Percentiles rank a stretch among this genome's conserved stretches.
Conservation (phyloP, 2,797 vertebrate genomes). For the Alfaro cultratus region DNA sequence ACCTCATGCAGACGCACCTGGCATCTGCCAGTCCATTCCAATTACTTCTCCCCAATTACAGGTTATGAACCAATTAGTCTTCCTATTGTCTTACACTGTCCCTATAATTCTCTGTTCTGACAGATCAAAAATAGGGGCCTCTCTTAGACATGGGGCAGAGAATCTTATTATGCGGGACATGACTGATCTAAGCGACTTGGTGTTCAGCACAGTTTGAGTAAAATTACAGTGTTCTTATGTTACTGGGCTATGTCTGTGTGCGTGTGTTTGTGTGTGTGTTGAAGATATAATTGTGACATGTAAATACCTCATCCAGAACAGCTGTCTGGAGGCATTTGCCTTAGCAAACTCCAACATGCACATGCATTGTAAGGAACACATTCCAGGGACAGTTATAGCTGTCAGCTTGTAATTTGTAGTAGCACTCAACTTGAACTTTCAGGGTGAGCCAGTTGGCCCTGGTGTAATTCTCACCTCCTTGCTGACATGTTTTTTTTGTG, state of each 20-base stretch:
- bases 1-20: conserved; percentile 79
- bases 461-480: conserved; percentile 70
- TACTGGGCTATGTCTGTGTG: conserved; percentile 9
- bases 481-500: conserved; percentile 51
- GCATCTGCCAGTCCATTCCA: conserved; percentile 78
- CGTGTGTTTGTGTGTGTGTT: conserved; percentile 1
- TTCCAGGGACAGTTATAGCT: conserved; percentile 72
- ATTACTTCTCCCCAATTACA: conserved; percentile 83
- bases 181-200: conserved; percentile 21
- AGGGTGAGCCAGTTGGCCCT: conserved; percentile 72
- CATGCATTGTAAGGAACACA: conserved; percentile 65
- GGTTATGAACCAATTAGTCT: conserved; percentile 83
- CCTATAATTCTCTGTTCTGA: conserved; percentile 53
- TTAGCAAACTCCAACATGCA: conserved; percentile 66
- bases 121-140: conserved; percentile 67
- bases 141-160: conserved; percentile 62
- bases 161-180: conserved; percentile 28
- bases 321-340: conserved; percentile 61
- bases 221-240: conserved; percentile 5
- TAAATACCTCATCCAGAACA: conserved; percentile 62
- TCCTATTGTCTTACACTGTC: conserved; percentile 83
- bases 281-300: conserved; percentile 57
- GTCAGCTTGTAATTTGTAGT: conserved; percentile 80
- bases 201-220: conserved; percentile 26
- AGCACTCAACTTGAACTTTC: conserved; percentile 76